These are phyloP conservation scores for Lasiommata megera DNA, from an alignment of 2,888 invertebrate genomes.

Conservation along the genomic window DNA sequence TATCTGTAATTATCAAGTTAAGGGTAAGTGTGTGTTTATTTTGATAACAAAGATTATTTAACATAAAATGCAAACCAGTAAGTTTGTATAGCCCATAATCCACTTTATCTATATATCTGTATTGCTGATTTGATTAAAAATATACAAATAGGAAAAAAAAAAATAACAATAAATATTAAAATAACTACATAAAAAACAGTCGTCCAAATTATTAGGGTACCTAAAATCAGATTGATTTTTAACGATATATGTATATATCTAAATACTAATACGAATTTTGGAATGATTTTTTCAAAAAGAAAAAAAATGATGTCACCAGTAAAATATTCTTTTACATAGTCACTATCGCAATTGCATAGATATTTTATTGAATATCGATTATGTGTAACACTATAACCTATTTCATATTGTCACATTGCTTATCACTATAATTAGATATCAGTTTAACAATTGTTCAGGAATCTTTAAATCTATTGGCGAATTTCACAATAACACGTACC, in stretches of 20 bases:
- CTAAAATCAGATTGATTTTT: neutral
- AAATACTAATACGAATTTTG: neutral
- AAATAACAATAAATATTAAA: too few species aligned
- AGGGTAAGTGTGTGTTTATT: neutral
- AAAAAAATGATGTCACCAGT: too few species aligned
- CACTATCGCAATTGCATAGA: conserved; percentile 6
- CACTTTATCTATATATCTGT: neutral
- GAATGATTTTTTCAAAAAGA: too few species aligned
- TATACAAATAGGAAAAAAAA: neutral
- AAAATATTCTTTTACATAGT: neutral
- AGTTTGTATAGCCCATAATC: neutral
- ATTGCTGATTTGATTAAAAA: neutral
- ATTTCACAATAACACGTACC: neutral
- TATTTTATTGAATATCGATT: conserved; percentile 22
- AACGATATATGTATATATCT: neutral
- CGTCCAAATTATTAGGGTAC: too few species aligned
- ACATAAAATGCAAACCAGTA: neutral
- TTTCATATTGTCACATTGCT: conserved; percentile 75
- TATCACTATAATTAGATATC: conserved; percentile 58
- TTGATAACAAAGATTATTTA: neutral
- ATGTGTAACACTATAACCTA: conserved; percentile 61
- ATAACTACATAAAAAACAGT: too few species aligned
- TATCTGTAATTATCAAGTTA: too few species aligned
- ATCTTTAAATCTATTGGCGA: conserved; percentile 11
- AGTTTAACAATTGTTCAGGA: conserved; percentile 23